These are phyloP conservation scores for Caenorhabditis uteleia DNA, from an alignment of 2,888 invertebrate species.

Conservation along the genomic window DNA sequence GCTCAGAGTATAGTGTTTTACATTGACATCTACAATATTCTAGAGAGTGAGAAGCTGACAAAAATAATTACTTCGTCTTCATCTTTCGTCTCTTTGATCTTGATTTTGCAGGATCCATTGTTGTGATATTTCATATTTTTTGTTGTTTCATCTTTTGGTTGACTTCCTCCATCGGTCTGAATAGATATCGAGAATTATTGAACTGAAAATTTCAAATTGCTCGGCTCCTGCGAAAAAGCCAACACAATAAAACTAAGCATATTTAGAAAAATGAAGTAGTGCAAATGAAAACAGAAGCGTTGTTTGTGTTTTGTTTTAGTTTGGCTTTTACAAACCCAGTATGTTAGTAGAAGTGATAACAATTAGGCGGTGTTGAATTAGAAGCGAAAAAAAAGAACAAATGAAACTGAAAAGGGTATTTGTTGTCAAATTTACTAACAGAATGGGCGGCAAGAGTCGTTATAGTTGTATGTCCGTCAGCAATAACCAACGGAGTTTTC, in stretches of 20 bases:
- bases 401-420: neutral
- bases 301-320: no score
- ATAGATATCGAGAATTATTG: no score
- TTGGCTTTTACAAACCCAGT: no score
- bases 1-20: neutral
- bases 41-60: no score
- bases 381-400: neutral
- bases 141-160: constrained; percentile 44
- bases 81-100: constrained; percentile 32
- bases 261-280: no score
- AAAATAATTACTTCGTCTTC: constrained; percentile 25
- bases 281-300: no score
- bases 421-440: constrained; percentile 23
- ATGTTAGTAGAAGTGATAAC: neutral
- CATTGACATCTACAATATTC: no score
- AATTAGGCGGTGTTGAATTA: neutral
- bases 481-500: constrained; percentile 47
- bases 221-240: no score
- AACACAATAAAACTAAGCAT: no score
- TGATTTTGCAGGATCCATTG: constrained; percentile 36
- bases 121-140: constrained; percentile 54
- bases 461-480: constrained; percentile 43
- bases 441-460: constrained; percentile 44
- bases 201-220: no score
- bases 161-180: constrained; percentile 38